phyloP scores from a whole-genome alignment of 2,888 invertebrate genomes.

The Drosophila vallismaia region DNA sequence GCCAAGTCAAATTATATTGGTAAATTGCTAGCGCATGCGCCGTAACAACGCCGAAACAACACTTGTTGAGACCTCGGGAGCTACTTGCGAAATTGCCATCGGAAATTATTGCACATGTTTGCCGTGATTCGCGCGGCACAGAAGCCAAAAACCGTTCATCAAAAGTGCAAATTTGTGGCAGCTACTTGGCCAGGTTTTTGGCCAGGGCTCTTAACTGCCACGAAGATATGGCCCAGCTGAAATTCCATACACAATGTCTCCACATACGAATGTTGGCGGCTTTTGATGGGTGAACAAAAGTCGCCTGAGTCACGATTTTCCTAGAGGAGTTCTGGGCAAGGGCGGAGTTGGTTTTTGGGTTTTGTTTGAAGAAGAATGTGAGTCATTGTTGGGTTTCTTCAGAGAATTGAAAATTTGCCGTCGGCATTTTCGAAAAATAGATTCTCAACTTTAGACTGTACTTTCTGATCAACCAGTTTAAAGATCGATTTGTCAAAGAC shows the following conservation, averaged over 20 bases:
- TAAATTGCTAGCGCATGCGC: slow-evolving; percentile 56
- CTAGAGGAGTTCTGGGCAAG: not conserved
- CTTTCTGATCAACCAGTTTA: not conserved
- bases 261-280: slow-evolving; percentile 16
- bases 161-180: slow-evolving; percentile 73
- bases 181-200: slow-evolving; percentile 45
- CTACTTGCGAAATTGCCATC: slow-evolving; percentile 56
- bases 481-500: not conserved
- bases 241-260: slow-evolving; percentile 15
- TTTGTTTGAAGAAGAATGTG: not conserved
- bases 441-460: not conserved
- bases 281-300: slow-evolving; percentile 51
- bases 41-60: slow-evolving; percentile 45
- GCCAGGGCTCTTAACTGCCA: not conserved
- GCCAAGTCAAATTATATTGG: slow-evolving; percentile 62
- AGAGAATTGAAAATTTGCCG: slow-evolving; percentile 15
- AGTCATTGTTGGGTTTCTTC: slow-evolving; percentile 32
- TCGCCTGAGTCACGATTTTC: slow-evolving; percentile 64
- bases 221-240: not conserved
- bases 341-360: not conserved
- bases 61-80: slow-evolving; percentile 68
- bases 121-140: slow-evolving; percentile 50
- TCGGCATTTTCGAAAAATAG: slow-evolving; percentile 9
- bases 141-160: slow-evolving; percentile 53
- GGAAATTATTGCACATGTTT: slow-evolving; percentile 63